phyloP scores from a whole-genome alignment of 2,797 vertebrate genomes.

The Dicrostonyx torquatus region DNA sequence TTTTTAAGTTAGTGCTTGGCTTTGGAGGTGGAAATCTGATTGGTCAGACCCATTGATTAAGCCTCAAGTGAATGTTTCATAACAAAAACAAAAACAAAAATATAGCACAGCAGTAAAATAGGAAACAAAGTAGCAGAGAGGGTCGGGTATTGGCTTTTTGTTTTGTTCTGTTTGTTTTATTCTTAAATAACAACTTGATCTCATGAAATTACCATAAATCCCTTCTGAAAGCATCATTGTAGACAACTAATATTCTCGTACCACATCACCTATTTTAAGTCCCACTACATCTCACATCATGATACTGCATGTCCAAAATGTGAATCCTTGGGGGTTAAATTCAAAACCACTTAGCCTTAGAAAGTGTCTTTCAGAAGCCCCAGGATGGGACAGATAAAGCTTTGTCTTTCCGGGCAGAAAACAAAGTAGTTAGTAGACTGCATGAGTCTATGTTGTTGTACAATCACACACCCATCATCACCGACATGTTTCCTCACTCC shows the following conservation, averaged over 20 bases:
- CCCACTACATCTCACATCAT: not conserved
- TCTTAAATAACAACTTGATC: too few species aligned
- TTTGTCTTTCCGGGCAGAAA: not conserved
- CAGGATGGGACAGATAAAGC: not conserved
- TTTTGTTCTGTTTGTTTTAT: not conserved
- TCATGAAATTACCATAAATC: not conserved
- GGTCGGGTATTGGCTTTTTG: not conserved
- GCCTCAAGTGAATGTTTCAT: too few species aligned
- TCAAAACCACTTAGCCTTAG: not conserved
- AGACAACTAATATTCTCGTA: not conserved
- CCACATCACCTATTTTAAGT: too few species aligned
- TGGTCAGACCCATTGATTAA: not conserved
- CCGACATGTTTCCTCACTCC: conserved; percentile 31
- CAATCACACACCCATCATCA: not conserved
- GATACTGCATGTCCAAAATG: not conserved
- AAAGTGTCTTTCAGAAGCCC: not conserved
- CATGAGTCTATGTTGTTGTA: not conserved
- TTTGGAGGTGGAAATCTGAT: not conserved
- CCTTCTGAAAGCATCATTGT: not conserved
- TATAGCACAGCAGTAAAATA: not conserved
- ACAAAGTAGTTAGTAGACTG: not conserved
- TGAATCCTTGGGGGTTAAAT: not conserved
- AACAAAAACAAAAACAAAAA: too few species aligned
- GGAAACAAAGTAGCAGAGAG: not conserved
- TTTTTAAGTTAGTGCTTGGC: not conserved